phyloP scores from a whole-genome alignment of 2,888 invertebrate species.

The Cryptus viduatorius region DNA sequence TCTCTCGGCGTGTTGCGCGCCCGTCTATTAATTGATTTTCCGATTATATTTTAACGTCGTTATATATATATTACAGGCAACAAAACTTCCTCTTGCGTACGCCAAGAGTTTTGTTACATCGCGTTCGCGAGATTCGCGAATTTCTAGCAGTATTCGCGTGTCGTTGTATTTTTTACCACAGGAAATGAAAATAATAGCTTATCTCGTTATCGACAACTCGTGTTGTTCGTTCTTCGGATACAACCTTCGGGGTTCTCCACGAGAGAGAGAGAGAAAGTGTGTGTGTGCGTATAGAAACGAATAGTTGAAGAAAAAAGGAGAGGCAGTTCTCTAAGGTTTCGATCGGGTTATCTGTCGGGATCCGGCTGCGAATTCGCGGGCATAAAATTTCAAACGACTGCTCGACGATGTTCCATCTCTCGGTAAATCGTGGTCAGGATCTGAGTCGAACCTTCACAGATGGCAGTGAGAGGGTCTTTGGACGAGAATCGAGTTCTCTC shows the following conservation, averaged over 20 bases:
- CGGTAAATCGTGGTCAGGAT: constrained; percentile 35
- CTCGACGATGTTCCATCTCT: constrained; percentile 14
- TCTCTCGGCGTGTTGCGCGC: constrained; percentile 39
- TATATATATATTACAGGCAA: background rate
- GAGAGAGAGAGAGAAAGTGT: background rate
- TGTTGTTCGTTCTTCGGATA: constrained; percentile 30
- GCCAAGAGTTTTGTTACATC: background rate
- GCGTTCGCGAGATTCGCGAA: background rate
- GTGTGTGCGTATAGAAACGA: background rate
- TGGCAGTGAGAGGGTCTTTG: constrained; percentile 39
- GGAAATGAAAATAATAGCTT: constrained; percentile 1
- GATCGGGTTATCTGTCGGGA: background rate
- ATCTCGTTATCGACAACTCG: constrained; percentile 42
- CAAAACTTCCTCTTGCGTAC: background rate
- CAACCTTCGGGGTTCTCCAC: constrained; percentile 2
- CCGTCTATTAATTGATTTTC: constrained; percentile 46
- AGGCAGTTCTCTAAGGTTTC: constrained; percentile 3
- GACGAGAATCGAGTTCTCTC: constrained; percentile 1
- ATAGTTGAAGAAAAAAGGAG: background rate
- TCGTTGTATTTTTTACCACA: constrained; percentile 1
- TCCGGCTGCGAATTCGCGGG: background rate
- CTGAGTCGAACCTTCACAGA: constrained; percentile 41
- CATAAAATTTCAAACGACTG: background rate
- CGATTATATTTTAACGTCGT: constrained; percentile 1
- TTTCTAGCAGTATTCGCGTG: background rate